Conservation (phyloP, 2,113 vertebrate species). For the Microtus ochrogaster region DNA sequence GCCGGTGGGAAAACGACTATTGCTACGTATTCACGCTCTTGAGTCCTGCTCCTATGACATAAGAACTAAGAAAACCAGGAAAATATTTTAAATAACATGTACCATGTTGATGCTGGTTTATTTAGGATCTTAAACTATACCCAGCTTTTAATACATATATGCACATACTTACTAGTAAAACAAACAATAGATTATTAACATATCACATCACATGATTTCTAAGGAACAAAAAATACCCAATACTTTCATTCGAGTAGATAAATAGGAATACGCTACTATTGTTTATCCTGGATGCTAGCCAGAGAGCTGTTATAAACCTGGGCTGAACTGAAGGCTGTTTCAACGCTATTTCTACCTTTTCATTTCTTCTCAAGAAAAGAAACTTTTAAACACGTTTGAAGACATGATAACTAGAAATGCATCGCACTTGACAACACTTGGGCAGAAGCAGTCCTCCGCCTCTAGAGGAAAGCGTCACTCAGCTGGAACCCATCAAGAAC, state of each 20-base stretch:
- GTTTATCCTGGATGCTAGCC: not conserved
- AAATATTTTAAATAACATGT: not conserved
- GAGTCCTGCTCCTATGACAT: not conserved
- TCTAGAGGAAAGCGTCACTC: conserved; percentile 9
- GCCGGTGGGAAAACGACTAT: not conserved
- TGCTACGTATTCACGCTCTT: not conserved
- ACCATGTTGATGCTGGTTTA: not conserved
- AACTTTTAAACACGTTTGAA: not conserved
- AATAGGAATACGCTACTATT: not conserved
- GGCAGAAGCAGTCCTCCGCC: not conserved
- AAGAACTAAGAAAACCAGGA: not conserved
- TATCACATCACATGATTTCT: not conserved
- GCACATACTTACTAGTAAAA: not conserved
- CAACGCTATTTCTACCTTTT: not conserved
- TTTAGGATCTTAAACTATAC: not conserved
- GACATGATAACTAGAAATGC: conserved; percentile 2
- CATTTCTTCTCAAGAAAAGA: conserved; percentile 37
- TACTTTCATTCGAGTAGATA: conserved; percentile 7
- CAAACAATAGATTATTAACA: not conserved
- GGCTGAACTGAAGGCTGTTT: not conserved
- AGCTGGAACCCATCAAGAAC: not conserved
- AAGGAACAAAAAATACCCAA: not conserved
- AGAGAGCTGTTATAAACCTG: not conserved
- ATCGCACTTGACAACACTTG: not conserved
- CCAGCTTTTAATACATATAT: not conserved